Conservation (phyloP, 1,140 invertebrate genomes). For the Ceratitis capitata region DNA sequence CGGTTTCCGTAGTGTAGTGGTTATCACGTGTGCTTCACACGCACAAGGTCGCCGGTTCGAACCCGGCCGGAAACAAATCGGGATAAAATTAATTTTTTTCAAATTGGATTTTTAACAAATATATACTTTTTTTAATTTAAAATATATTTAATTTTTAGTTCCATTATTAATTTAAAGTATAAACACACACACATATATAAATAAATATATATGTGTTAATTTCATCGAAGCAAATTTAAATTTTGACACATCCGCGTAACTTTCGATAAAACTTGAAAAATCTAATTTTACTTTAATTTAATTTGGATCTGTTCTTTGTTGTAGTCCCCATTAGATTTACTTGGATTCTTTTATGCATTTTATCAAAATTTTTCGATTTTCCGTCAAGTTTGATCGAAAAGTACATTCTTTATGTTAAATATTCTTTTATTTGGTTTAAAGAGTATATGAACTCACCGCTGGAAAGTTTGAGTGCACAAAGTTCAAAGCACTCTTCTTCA, state of each 20-base stretch:
- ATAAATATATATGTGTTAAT: neutral
- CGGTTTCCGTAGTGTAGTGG: constrained; percentile 68
- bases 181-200: neutral
- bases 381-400: too few relatives aligned
- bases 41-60: constrained; percentile 73
- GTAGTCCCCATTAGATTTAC: too few relatives aligned
- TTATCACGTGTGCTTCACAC: constrained; percentile 71
- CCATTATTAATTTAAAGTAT: neutral
- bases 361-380: too few relatives aligned
- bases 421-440: too few relatives aligned
- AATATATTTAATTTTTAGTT: neutral
- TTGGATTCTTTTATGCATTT: too few relatives aligned
- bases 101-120: neutral
- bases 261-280: too few relatives aligned
- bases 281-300: too few relatives aligned
- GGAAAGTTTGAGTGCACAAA: constrained; percentile 92
- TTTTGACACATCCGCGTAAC: too few relatives aligned
- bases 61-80: constrained; percentile 69
- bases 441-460: constrained; percentile 70
- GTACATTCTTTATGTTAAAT: too few relatives aligned
- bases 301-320: too few relatives aligned
- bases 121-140: neutral
- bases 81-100: neutral
- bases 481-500: constrained; percentile 81
- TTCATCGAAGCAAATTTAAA: too few relatives aligned